Percentiles rank a stretch among this genome's conserved stretches.
These are phyloP conservation scores for Encarsia formosa DNA, from an alignment of 2,888 invertebrate genomes.

Conservation along the genomic window DNA sequence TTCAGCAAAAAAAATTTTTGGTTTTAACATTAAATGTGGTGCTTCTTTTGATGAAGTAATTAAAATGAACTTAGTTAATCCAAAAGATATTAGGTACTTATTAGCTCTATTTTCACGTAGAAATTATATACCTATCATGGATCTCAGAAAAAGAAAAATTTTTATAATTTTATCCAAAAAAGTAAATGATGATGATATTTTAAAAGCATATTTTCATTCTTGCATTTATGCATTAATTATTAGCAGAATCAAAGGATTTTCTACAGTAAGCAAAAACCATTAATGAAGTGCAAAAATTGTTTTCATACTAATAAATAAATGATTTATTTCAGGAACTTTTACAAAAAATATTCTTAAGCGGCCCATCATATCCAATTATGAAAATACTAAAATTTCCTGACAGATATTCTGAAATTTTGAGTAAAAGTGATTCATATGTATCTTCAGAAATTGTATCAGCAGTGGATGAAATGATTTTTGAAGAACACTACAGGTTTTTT, in stretches of 20 bases:
- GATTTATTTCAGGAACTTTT: slow-evolving; percentile 12
- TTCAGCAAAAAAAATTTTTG: slow-evolving; percentile 60
- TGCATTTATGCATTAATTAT: slow-evolving; percentile 54
- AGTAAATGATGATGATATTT: slow-evolving; percentile 55
- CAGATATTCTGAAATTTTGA: slow-evolving; percentile 27
- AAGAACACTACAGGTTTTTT: slow-evolving; percentile 40
- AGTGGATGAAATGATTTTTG: slow-evolving; percentile 35
- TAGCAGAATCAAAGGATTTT: slow-evolving; percentile 46
- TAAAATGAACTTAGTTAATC: slow-evolving; percentile 30
- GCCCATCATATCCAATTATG: slow-evolving; percentile 33
- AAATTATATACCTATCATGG: slow-evolving; percentile 58
- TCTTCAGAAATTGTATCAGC: slow-evolving; percentile 34
- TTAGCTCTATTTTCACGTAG: slow-evolving; percentile 52
- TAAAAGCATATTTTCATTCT: slow-evolving; percentile 69
- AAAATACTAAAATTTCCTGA: slow-evolving; percentile 30
- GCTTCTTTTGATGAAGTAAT: slow-evolving; percentile 53
- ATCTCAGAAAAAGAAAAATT: slow-evolving; percentile 53
- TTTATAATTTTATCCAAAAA: slow-evolving; percentile 57
- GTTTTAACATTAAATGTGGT: slow-evolving; percentile 62
- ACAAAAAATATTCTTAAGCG: slow-evolving; percentile 33
- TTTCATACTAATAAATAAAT: not conserved
- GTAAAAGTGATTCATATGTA: slow-evolving; percentile 22
- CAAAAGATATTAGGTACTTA: slow-evolving; percentile 49
- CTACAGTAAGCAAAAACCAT: slow-evolving; percentile 22
- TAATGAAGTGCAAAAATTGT: not conserved